Evolutionary conservation across 2,113 vertebrate genomes (phyloP).

Genomic region (Charina bottae): DNA sequence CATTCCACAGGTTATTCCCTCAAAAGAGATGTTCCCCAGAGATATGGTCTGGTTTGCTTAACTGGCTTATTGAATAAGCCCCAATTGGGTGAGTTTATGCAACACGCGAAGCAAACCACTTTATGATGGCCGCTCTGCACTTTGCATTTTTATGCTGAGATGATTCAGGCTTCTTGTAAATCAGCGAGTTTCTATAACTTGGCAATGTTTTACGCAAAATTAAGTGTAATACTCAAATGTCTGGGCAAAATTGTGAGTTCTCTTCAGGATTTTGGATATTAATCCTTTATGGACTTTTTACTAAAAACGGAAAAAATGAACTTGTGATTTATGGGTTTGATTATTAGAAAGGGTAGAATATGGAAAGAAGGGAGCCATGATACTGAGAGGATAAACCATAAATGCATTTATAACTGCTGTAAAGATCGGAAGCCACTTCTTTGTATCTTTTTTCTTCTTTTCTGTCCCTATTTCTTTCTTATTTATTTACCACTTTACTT

Average conservation of each 20-base stretch:
- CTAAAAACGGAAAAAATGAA: neutral
- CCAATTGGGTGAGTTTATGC: too few relatives aligned
- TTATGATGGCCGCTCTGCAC: neutral
- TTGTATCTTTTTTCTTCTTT: neutral
- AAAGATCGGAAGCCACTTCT: neutral
- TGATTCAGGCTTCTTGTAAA: neutral
- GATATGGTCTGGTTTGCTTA: neutral
- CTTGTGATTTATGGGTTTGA: neutral
- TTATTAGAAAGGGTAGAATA: neutral
- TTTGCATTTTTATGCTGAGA: neutral
- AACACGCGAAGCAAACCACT: neutral
- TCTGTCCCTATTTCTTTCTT: neutral
- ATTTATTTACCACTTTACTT: neutral
- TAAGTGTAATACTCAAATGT: neutral
- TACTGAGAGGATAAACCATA: neutral
- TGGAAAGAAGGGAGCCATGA: neutral
- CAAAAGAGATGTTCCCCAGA: neutral
- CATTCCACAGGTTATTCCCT: neutral
- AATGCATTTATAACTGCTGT: neutral
- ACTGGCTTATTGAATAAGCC: neutral
- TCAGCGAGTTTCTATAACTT: neutral
- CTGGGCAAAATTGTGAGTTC: neutral
- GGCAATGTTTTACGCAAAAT: neutral
- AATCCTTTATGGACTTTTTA: neutral
- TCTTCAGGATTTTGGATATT: neutral